phyloP scores from a whole-genome alignment of 2,113 vertebrate species.

The Phainopepla nitens region DNA sequence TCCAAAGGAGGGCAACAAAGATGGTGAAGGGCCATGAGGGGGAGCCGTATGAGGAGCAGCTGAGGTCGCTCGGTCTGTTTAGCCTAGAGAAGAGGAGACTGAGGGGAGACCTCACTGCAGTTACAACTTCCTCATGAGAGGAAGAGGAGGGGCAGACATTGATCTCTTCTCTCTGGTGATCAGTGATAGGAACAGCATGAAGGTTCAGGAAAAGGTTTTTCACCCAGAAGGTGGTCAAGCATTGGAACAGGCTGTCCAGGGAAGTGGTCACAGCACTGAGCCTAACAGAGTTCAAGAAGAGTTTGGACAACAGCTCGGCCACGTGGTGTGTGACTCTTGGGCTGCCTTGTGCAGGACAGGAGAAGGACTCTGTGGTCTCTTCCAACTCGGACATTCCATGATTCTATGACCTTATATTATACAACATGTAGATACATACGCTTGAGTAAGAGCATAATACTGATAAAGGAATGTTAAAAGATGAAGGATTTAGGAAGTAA shows the following conservation, averaged over 20 bases:
- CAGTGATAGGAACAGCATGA: not conserved
- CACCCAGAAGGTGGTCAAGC: not conserved
- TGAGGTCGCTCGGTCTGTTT: not conserved
- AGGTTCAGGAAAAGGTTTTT: not conserved
- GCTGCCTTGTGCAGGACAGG: not conserved
- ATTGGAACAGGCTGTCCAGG: not conserved
- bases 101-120: not conserved
- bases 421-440: not conserved
- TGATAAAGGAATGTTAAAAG: not conserved
- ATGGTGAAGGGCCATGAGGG: not conserved
- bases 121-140: not conserved
- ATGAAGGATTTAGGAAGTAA: not conserved
- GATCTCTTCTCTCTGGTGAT: not conserved
- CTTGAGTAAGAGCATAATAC: not conserved
- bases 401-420: not conserved
- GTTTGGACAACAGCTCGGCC: not conserved
- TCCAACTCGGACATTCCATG: not conserved
- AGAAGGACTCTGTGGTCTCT: not conserved
- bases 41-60: rapidly evolving
- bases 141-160: not conserved
- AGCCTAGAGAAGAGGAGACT: not conserved
- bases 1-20: not conserved
- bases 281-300: not conserved
- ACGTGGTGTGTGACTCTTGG: too few species aligned
- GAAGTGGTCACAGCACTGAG: not conserved